A percentile compares a stretch with the other conserved stretches of the same genome.
Evolutionary conservation across 2,888 invertebrate genomes (phyloP).

Genomic region (Pristionchus entomophagus): DNA sequence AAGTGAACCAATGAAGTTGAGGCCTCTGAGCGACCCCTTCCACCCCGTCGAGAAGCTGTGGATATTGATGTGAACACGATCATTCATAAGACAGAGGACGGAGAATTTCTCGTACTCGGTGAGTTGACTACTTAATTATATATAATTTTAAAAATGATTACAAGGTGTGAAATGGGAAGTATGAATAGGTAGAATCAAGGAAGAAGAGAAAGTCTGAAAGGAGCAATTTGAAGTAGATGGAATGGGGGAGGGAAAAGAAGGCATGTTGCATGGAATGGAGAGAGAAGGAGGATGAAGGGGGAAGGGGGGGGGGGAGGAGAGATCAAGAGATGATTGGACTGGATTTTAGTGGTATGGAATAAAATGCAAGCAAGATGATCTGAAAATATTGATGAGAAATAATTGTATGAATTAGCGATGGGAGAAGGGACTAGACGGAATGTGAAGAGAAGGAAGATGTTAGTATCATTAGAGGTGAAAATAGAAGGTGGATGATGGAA

Average conservation of each 20-base stretch:
- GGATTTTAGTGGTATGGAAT: too few species aligned
- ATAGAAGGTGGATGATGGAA: not conserved
- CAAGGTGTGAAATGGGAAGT: not conserved
- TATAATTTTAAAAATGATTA: not conserved
- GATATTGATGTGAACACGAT: slow-evolving; percentile 55
- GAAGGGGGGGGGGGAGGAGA: not conserved
- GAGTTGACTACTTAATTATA: not conserved
- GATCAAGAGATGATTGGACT: not conserved
- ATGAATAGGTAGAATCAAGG: not conserved
- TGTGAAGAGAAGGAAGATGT: not conserved
- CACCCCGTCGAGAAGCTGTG: slow-evolving; percentile 58
- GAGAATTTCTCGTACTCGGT: slow-evolving; percentile 67
- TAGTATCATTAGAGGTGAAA: not conserved
- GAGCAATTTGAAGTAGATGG: not conserved
- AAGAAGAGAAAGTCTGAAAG: not conserved
- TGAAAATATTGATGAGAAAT: not conserved
- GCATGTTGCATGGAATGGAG: slow-evolving; percentile 22
- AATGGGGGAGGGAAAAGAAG: not conserved
- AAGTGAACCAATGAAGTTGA: not conserved
- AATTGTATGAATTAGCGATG: not conserved
- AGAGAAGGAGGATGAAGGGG: too few species aligned
- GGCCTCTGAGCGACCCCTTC: slow-evolving; percentile 47
- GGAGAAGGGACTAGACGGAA: not conserved
- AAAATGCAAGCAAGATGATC: not conserved
- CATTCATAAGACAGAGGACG: slow-evolving; percentile 63